Percentiles rank a stretch among this genome's conserved stretches.
These are phyloP conservation scores for Manis crassicaudata DNA, from an alignment of 2,797 vertebrate genomes.

Conservation along the genomic window DNA sequence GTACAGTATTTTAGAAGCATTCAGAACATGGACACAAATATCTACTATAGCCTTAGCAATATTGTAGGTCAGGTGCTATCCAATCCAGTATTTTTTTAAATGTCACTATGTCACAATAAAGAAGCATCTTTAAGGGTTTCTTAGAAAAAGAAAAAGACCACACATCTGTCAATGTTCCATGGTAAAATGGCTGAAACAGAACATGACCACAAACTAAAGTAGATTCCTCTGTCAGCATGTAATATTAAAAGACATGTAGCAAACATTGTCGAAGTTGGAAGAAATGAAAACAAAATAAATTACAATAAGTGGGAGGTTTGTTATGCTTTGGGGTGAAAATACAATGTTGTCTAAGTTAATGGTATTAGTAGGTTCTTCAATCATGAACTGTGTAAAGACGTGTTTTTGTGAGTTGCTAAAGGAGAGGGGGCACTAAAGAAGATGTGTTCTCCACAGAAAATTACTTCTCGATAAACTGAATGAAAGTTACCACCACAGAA, in stretches of 20 bases:
- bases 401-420: neutral
- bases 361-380: neutral
- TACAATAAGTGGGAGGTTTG: neutral
- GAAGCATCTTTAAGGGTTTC: neutral
- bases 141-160: neutral
- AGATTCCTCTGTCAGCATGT: neutral
- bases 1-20: neutral
- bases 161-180: neutral
- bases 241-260: neutral
- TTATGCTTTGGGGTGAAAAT: neutral
- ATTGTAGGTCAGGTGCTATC: neutral
- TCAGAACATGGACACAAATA: neutral
- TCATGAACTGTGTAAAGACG: neutral
- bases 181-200: constrained; percentile 20
- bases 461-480: constrained; percentile 38
- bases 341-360: neutral
- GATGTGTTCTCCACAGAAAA: neutral
- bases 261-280: neutral
- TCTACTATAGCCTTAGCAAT: neutral
- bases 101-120: neutral
- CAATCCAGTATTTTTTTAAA: neutral
- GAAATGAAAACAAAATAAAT: neutral
- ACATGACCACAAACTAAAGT: neutral
- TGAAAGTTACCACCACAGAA: neutral
- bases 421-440: neutral